Conservation (phyloP, 1,140 invertebrate genomes). For the Archegozetes longisetosus region DNA sequence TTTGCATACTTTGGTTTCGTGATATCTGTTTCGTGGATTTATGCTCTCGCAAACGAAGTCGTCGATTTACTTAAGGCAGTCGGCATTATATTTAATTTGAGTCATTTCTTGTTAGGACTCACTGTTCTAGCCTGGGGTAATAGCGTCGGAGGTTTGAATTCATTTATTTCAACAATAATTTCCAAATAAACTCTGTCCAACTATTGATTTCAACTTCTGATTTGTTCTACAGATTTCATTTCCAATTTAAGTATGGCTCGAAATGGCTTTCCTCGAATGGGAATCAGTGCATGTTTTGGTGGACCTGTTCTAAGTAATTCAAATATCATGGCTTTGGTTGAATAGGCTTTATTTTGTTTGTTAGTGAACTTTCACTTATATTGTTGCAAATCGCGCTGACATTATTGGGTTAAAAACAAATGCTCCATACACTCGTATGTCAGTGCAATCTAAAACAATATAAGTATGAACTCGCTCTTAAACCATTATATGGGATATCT, state of each 20-base stretch:
- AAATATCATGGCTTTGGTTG: no score
- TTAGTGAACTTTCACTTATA: no score
- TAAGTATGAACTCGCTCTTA: no score
- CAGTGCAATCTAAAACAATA: no score
- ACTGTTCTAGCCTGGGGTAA: conserved; percentile 55
- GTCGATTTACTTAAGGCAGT: conserved; percentile 42
- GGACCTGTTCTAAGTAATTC: conserved; percentile 46
- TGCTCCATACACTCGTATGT: no score
- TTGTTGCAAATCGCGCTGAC: no score
- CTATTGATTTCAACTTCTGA: neutral
- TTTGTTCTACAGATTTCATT: conserved; percentile 39
- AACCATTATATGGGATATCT: no score
- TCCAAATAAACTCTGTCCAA: no score
- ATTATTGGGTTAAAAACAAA: no score
- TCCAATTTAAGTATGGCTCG: conserved; percentile 44
- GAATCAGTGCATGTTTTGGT: conserved; percentile 49
- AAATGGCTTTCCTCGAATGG: conserved; percentile 47
- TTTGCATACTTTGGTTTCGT: conserved; percentile 47
- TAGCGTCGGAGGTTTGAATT: conserved; percentile 37
- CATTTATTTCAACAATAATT: no score
- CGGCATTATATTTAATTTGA: conserved; percentile 42
- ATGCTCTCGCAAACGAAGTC: conserved; percentile 46
- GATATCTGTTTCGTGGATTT: conserved; percentile 46
- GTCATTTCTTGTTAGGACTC: conserved; percentile 46
- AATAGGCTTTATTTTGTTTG: no score